phyloP scores from a whole-genome alignment of 2,888 invertebrate species.

The Glaucopsyche alexis region DNA sequence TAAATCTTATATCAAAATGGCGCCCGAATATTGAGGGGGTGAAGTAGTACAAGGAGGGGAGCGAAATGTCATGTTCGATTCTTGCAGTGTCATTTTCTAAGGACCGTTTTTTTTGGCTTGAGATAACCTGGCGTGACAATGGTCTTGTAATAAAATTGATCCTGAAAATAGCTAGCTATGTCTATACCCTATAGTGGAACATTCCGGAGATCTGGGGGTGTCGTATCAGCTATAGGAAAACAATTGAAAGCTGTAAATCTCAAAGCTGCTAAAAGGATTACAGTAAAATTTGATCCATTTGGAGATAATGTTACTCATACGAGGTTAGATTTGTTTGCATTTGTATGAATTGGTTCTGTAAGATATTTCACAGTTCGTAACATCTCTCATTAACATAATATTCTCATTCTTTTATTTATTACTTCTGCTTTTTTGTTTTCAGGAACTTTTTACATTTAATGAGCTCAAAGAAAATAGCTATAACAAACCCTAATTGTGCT shows the following conservation, averaged over 20 bases:
- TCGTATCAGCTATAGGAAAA: conserved; percentile 86
- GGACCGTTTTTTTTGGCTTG: too few species aligned
- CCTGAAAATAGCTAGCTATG: conserved; percentile 73
- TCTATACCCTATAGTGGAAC: conserved; percentile 87
- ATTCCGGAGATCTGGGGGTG: conserved; percentile 82
- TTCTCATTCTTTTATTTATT: neutral
- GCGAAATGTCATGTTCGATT: too few species aligned
- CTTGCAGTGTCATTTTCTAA: too few species aligned
- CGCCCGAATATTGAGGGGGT: too few species aligned
- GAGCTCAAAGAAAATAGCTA: conserved; percentile 78
- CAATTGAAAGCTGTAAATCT: conserved; percentile 86
- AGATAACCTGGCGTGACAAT: too few species aligned
- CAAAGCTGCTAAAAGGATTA: conserved; percentile 88
- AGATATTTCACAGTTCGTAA: conserved; percentile 27
- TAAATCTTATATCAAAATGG: too few species aligned
- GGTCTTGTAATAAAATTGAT: conserved; percentile 18
- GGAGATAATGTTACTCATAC: conserved; percentile 83
- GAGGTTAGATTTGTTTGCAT: conserved; percentile 81
- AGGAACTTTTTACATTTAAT: conserved; percentile 41
- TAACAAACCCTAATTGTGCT: conserved; percentile 87
- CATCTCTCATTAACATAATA: conserved; percentile 24
- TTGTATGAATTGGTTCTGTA: conserved; percentile 2
- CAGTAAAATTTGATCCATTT: conserved; percentile 92
- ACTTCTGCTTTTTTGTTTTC: conserved; percentile 32
- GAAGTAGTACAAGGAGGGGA: too few species aligned